These are phyloP conservation scores for Trigoniulus corallinus DNA, from an alignment of 1,140 invertebrate species.

Conservation along the genomic window DNA sequence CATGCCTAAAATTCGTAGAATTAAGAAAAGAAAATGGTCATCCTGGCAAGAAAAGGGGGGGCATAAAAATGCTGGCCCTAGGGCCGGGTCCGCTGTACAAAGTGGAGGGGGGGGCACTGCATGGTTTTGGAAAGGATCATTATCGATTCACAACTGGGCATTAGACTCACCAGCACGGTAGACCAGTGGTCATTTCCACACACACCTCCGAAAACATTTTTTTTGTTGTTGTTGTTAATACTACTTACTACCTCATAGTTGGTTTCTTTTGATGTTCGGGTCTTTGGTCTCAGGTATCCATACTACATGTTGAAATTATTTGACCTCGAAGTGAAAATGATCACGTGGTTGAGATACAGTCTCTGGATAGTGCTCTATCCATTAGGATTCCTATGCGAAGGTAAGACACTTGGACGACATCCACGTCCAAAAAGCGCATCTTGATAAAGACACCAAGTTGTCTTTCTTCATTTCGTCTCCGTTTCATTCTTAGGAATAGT, in stretches of 20 bases:
- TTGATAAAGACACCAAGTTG: background rate
- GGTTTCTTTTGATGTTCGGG: background rate
- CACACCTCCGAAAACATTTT: no score
- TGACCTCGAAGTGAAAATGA: slow-evolving; percentile 47
- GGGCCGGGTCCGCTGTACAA: no score
- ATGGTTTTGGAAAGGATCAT: no score
- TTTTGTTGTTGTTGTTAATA: background rate
- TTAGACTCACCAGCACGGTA: slow-evolving; percentile 44
- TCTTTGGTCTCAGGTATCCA: slow-evolving; percentile 47
- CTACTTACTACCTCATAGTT: background rate
- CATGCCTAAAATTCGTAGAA: no score
- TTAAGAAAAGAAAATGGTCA: no score
- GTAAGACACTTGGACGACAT: slow-evolving; percentile 23
- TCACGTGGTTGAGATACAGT: slow-evolving; percentile 87
- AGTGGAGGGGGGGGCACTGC: no score
- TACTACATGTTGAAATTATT: slow-evolving; percentile 72
- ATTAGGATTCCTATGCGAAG: slow-evolving; percentile 71
- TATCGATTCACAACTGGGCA: no score
- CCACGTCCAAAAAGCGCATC: background rate
- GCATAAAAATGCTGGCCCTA: no score
- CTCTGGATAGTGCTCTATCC: slow-evolving; percentile 88
- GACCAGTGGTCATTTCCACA: background rate
- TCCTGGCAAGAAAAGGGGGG: no score
- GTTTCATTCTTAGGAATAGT: slow-evolving; percentile 9
- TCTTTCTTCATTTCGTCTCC: background rate